A percentile compares a stretch with the other conserved stretches of the same genome.
phyloP scores from a whole-genome alignment of 2,888 invertebrate species.

The Diadegma fenestrale region DNA sequence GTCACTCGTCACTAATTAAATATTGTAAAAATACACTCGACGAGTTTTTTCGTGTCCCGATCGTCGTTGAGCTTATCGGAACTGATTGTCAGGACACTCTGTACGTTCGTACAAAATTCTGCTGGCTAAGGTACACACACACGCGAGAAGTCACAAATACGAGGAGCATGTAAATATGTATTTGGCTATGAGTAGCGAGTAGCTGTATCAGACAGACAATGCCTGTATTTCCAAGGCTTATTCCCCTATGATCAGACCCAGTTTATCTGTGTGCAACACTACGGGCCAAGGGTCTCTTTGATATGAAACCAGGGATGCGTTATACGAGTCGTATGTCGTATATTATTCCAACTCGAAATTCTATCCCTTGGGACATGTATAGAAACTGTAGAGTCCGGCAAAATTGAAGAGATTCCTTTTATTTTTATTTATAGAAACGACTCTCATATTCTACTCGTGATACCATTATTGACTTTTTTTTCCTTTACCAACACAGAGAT shows the following conservation, averaged over 20 bases:
- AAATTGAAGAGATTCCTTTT: background rate
- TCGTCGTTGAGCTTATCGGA: too few relatives aligned
- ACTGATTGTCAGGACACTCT: background rate
- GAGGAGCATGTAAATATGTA: background rate
- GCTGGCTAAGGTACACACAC: constrained; percentile 22
- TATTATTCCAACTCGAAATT: constrained; percentile 33
- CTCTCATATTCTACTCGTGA: background rate
- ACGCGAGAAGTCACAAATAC: constrained; percentile 4
- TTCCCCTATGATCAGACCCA: constrained; percentile 44
- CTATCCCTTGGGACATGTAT: constrained; percentile 25
- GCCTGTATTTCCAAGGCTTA: constrained; percentile 57
- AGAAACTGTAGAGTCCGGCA: background rate
- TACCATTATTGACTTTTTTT: background rate
- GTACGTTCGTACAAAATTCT: constrained; percentile 17
- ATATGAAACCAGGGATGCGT: constrained; percentile 55
- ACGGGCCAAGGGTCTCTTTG: constrained; percentile 54
- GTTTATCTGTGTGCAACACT: constrained; percentile 49
- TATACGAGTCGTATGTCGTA: constrained; percentile 31
- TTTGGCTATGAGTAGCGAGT: constrained; percentile 4
- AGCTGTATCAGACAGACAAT: constrained; percentile 56
- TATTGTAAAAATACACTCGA: too few relatives aligned
- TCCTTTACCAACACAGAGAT: background rate
- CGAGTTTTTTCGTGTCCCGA: too few relatives aligned
- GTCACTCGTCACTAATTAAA: too few relatives aligned
- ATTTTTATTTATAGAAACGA: constrained; percentile 6